Base-by-base conservation (phyloP, 2,888 invertebrate species). In the Lasioglossum lativentre region DNA sequence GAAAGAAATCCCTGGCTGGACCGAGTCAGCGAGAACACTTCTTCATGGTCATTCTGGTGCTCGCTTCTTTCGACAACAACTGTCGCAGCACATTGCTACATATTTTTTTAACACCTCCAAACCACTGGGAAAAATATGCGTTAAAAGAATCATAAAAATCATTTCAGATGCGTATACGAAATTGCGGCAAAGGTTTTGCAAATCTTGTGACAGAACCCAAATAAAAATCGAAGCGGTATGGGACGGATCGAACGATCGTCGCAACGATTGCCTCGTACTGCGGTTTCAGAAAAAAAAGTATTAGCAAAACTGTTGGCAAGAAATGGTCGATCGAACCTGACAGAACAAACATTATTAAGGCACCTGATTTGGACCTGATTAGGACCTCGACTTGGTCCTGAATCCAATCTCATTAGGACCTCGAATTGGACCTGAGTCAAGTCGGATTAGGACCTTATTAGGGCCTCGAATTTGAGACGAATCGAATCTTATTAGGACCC, bases 181-280 rank as follows among this genome's bases (percentile, higher is more conserved):
- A 71, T 70, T 14, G 59, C 34, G 52, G 16, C 12, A 6, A 38
- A 45, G 59, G 83, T 34, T 72, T 52, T 42, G 85, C 12, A 76
- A 79, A 56, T 47, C 27, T 40, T n/a, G 14, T 74, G 79, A 59
- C 83, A 72, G 45, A 59, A 79, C 75, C 42, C 34, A 45, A 75
- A 84, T 84, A 81, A 80, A 86, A 80, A 85, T 80, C 85, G 66
- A 56, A 52, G 42, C 45, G 47, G 45, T 38, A 74, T 52, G 59
- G 73, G 70, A 80, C 63, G 70, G 71, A 86, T 78, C 42, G 40
- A 42, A 78, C 40, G 38, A 74, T 78, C 71, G 63, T 42, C 80
- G 80, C 59, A 85, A 89, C 75, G 75, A 86, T 80, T 52, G 77
- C 79, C 76, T 68, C 83, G 75, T 72, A 52, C 77, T 86, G 85